Evolutionary conservation across 1,140 invertebrate species (phyloP).

Genomic region (Cydia pomonella): DNA sequence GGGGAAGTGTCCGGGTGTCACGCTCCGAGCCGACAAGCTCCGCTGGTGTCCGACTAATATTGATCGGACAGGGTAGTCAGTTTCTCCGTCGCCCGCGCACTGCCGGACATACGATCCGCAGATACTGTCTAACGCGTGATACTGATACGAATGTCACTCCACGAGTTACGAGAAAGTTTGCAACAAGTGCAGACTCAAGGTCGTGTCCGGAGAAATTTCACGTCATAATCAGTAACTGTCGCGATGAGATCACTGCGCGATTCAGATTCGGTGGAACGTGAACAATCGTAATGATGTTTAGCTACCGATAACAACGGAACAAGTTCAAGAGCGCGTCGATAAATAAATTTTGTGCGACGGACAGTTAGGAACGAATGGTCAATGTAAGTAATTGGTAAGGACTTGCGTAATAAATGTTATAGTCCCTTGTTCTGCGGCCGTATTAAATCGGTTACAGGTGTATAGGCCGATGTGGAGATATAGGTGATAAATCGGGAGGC

Average conservation of each 20-base stretch:
- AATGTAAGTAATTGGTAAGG: conserved; percentile 56
- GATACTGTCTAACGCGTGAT: conserved; percentile 55
- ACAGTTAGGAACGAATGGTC: conserved; percentile 53
- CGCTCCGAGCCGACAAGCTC: conserved; percentile 39
- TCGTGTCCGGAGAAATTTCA: conserved; percentile 54
- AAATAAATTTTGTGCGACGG: conserved; percentile 49
- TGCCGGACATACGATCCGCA: conserved; percentile 45
- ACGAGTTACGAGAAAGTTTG: conserved; percentile 62
- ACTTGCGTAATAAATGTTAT: conserved; percentile 56
- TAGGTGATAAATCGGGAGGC: conserved; percentile 59
- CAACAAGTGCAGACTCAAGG: conserved; percentile 64
- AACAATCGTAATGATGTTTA: conserved; percentile 48
- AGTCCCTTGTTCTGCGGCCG: conserved; percentile 48
- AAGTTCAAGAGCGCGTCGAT: conserved; percentile 71
- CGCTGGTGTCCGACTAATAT: conserved; percentile 49
- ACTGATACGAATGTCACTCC: conserved; percentile 49
- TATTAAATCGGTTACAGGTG: conserved; percentile 58
- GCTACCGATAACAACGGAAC: conserved; percentile 52
- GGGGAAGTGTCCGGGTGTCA: conserved; percentile 46
- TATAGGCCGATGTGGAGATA: conserved; percentile 60
- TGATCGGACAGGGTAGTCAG: conserved; percentile 51
- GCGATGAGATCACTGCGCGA: conserved; percentile 46
- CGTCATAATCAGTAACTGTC: conserved; percentile 45
- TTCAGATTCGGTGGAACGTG: conserved; percentile 37
- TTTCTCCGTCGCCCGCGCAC: conserved; percentile 41